Evolutionary conservation across 2,113 vertebrate genomes (phyloP), one percentile per base, ranked within the genome.

Genomic region (Carassius carassius): DNA sequence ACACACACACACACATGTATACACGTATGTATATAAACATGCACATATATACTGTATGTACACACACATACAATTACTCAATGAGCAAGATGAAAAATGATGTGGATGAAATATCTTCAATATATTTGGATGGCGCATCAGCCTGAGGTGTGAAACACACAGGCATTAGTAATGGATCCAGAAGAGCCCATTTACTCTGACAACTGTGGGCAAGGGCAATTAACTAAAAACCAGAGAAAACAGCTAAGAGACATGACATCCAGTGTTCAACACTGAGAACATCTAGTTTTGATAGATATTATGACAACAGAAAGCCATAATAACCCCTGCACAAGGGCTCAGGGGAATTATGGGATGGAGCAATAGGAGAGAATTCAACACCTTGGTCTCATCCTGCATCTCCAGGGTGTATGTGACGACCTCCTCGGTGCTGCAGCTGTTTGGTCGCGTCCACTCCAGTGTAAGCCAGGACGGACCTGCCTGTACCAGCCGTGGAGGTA

Each of bases 311-410:
- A 62, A 44, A 8, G 37, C 4, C 21, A 49, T 47, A 2, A 49
- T 47, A 3, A 63, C 5, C 4, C 25, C 14, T 6, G 23, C 41
- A 49, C 32, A 37, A 70, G 32, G 54, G 65, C 65, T 69, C 75
- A 58, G 49, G n/a, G 10, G 5, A 3, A 51, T 67, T 81, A 49
- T 49, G n/a, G 41, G 35, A 78, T 56, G 25, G 11, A 25, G 16
- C 9, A 11, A 17, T 72, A 44, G 69, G 19, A 19, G 4, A 44
- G 37, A 81, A 7, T 72, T 82, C 13, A 17, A 67, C 88, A 99
- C 98, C 83, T 95, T 95, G 90, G 96, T 96, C 19, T 99, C 97
- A 78, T 99, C 98, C 92, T 98, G 97, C 90, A 99, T 99, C 93
- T 99, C 98, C 84, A 99, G 92, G 21, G 95, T 97, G 91, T 99